Base-by-base conservation (phyloP, 2,113 vertebrate species). In the Haemorhous mexicanus region DNA sequence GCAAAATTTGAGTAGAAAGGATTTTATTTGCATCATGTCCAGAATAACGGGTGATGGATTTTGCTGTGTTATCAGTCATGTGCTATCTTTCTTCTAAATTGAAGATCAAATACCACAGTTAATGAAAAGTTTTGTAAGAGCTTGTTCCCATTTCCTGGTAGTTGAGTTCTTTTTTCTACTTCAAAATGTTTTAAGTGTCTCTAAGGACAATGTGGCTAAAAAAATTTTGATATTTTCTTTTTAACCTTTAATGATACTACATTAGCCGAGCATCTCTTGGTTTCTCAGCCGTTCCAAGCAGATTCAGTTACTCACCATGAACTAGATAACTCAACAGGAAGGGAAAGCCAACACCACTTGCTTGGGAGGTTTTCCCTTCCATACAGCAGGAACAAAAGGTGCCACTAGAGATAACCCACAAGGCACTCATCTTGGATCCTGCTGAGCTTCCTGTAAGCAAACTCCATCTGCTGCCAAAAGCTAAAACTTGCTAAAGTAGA, bases 361-460 rank as follows among this genome's bases (percentile, higher is more conserved):
- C 74, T 37, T 64, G 69, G 73, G 68, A 89, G 32, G 52, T 95
- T 62, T 79, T 84, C 79, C 92, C 89, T 84, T 56, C 70, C 41
- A 27, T 61, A 86, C 56, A 79, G 53, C 35, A 76, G 86, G 76
- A 97, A 95, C 64, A 96, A 97, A 94, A 96, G 94, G 59, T 96
- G 84, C 33, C 94, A 63, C 76, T 46, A 83, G 69, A 96, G 94
- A 90, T 67, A 89, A 83, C 81, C 33, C 83, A 80, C 49, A 84
- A 64, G 80, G 32, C 76, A 59, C 39, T 81, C 67, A 89, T 94
- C 95, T 84, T 14, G 9, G 76, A 85, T 92, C 80, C 84, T 93
- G 69, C 88, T 86, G 82, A 78, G 68, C 73, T 90, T 91, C 91
- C 95, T 35, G 5, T 94, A 94, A 97, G 89, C 69, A 94, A 93